phyloP scores from a whole-genome alignment of 1,140 invertebrate species.

The Panonychus citri region DNA sequence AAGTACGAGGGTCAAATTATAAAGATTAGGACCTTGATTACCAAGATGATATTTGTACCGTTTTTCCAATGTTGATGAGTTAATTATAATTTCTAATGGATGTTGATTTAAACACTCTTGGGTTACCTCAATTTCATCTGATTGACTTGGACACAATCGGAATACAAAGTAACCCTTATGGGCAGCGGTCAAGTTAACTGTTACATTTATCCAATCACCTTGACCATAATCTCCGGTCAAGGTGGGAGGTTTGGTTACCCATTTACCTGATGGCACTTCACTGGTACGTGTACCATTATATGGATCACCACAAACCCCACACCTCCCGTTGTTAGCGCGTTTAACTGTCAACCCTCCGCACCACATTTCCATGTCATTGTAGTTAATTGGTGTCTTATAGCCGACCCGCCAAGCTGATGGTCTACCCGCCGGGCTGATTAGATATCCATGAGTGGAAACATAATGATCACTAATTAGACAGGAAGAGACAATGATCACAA shows the following conservation, averaged over 20 bases:
- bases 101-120: slow-evolving; percentile 26
- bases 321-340: slow-evolving; percentile 50
- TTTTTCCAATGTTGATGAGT: background rate
- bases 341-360: slow-evolving; percentile 47
- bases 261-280: slow-evolving; percentile 41
- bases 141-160: slow-evolving; percentile 37
- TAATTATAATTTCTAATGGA: background rate
- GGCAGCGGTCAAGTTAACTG: slow-evolving; percentile 16
- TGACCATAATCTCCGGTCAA: slow-evolving; percentile 50
- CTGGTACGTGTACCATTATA: slow-evolving; percentile 48
- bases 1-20: too few relatives aligned
- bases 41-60: background rate
- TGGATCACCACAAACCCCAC: slow-evolving; percentile 69
- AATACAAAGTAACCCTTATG: slow-evolving; percentile 44
- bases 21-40: too few relatives aligned
- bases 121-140: background rate
- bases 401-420: slow-evolving; percentile 56
- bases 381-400: slow-evolving; percentile 46
- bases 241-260: slow-evolving; percentile 29
- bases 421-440: slow-evolving; percentile 58
- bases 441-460: slow-evolving; percentile 53
- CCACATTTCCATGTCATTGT: slow-evolving; percentile 69
- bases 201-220: slow-evolving; percentile 37
- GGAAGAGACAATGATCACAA: too few relatives aligned
- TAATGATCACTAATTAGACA: too few relatives aligned